Evolutionary conservation across 2,888 invertebrate species (phyloP).

Genomic region (Rotaria macrura): DNA sequence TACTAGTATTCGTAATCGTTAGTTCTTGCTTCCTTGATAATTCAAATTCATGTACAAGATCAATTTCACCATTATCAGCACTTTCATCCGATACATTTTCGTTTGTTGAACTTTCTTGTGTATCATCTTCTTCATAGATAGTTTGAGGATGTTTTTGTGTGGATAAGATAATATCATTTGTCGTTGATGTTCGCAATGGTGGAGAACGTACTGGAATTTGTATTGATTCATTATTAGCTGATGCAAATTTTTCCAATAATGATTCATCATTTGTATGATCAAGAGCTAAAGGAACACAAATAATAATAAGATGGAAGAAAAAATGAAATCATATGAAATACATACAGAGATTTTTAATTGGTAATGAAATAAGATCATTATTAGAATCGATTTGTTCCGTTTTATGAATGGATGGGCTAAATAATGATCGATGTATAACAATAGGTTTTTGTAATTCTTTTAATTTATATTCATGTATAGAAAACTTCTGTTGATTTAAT

Average conservation of each 20-base stretch:
- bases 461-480: slow-evolving; percentile 1
- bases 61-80: slow-evolving; percentile 22
- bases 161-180: not conserved
- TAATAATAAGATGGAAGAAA: too few species aligned
- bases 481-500: not conserved
- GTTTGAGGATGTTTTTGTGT: not conserved
- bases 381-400: not conserved
- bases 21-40: not conserved
- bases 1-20: too few species aligned
- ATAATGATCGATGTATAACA: not conserved
- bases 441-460: slow-evolving; percentile 16
- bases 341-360: not conserved
- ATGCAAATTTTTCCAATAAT: not conserved
- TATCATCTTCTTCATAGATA: slow-evolving; percentile 4
- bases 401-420: not conserved
- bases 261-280: not conserved
- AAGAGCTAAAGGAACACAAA: not conserved
- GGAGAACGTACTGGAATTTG: not conserved
- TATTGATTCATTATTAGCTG: not conserved
- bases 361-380: not conserved
- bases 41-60: slow-evolving; percentile 17
- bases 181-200: not conserved
- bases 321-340: not conserved
- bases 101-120: not conserved
- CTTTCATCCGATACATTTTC: not conserved